Base-by-base conservation (phyloP, 2,113 vertebrate genomes). In the Oncorhynchus tshawytscha region DNA sequence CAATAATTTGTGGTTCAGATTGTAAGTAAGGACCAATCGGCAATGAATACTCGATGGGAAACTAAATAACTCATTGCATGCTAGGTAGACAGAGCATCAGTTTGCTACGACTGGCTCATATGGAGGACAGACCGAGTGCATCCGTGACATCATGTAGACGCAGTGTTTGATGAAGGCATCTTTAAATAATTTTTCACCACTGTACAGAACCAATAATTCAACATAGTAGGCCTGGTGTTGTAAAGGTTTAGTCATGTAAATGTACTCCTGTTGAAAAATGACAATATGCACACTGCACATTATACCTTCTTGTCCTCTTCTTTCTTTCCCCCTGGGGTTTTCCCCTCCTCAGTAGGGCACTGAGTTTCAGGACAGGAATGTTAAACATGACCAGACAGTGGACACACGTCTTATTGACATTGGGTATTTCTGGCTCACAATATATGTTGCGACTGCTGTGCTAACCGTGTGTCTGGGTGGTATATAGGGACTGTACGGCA, bases 381-480 rank as follows among this genome's bases (percentile, higher is more conserved):
- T 27, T 65, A 5, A 22, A 67, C 27, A 16, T 15, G 13, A 29
- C 65, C 65, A 67, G 65, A 67, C 65, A 67, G 27, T 16, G 25
- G 27, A 31, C 27, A 73, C 31, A 74, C 3, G 18, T 20, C 29
- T 67, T 67, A 70, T 59, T 49, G 25, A 60, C 67, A 16, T 25
- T 22, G 34, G 34, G 39, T 70, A 74, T 74, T 70, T 73, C 69
- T 27, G 59, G 39, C 18, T 65, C 57, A 70, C 59, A 70, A 70
- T 79, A 49, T 72, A 67, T 73, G 13, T 31, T n/a, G 6, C 1
- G 9, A 45, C 76, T 31, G 60, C 57, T 22, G 67, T 31, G 67
- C 12, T 39, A 68, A n/a, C 67, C 1, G 31, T 68, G 48, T 29
- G 20, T 5, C 16, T 65, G 31, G 22, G n/a, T 74, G 22, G 34